Percentiles rank a stretch among this genome's conserved stretches.
phyloP scores from a whole-genome alignment of 2,113 vertebrate species.

The Xenotilapia flavipinnis region DNA sequence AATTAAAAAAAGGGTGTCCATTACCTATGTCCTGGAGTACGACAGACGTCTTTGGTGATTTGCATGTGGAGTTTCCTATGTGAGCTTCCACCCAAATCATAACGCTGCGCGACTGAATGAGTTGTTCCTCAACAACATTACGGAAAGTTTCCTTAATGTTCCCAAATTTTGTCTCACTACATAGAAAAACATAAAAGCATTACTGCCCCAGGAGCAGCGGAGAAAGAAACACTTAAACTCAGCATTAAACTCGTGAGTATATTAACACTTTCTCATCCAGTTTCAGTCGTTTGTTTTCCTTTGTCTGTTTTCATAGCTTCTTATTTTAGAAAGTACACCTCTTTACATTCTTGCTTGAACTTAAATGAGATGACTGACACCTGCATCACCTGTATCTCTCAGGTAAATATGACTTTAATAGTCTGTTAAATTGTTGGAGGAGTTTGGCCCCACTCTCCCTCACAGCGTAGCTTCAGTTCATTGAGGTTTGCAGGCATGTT shows the following conservation, averaged over 20 bases:
- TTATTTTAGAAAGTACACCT: neutral
- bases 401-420: neutral
- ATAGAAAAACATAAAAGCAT: neutral
- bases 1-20: neutral
- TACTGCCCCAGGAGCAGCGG: neutral
- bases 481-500: neutral
- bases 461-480: neutral
- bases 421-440: neutral
- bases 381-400: neutral
- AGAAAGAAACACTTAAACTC: neutral
- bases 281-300: neutral
- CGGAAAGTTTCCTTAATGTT: accelerated
- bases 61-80: neutral
- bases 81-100: constrained; percentile 45
- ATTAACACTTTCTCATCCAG: neutral
- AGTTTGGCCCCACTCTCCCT: neutral
- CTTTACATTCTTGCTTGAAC: neutral
- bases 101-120: neutral
- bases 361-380: neutral
- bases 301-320: neutral
- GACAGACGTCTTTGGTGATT: constrained; percentile 16
- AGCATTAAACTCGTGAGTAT: neutral
- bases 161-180: neutral
- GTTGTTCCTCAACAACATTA: accelerated
- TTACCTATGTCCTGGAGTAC: constrained; percentile 36